Conservation (phyloP, 2,797 vertebrate species). For the Parauchenoglanis punctatus region DNA sequence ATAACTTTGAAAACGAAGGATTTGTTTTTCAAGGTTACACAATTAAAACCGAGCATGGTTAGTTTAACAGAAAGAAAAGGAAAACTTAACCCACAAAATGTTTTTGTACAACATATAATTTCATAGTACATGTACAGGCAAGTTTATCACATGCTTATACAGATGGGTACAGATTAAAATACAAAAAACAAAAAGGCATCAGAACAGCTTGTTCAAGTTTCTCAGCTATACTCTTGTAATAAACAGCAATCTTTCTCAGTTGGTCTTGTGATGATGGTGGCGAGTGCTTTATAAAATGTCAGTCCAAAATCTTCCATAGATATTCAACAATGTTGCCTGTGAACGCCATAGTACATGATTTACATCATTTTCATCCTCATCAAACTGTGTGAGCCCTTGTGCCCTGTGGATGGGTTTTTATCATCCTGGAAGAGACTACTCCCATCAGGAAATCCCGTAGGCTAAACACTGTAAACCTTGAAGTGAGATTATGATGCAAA, state of each 20-base stretch:
- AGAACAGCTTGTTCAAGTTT: not conserved
- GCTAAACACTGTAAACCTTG: not conserved
- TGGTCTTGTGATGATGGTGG: not conserved
- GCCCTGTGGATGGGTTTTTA: not conserved
- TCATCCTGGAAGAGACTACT: not conserved
- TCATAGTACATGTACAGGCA: not conserved
- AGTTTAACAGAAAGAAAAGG: not conserved
- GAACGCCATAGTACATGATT: not conserved
- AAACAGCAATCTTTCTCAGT: not conserved
- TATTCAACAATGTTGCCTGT: not conserved
- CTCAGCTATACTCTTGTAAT: not conserved
- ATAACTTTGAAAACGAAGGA: slow-evolving; percentile 18
- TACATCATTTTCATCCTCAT: not conserved
- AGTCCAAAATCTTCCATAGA: not conserved
- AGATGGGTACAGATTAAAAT: not conserved
- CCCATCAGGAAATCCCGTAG: not conserved
- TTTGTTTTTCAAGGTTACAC: not conserved
- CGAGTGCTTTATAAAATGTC: not conserved
- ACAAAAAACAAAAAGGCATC: no score
- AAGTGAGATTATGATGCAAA: not conserved
- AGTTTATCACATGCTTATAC: not conserved
- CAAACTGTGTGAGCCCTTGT: not conserved
- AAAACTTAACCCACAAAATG: not conserved
- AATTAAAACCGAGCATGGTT: not conserved
- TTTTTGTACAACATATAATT: not conserved